phyloP scores from a whole-genome alignment of 1,140 invertebrate species.

The Maconellicoccus hirsutus region DNA sequence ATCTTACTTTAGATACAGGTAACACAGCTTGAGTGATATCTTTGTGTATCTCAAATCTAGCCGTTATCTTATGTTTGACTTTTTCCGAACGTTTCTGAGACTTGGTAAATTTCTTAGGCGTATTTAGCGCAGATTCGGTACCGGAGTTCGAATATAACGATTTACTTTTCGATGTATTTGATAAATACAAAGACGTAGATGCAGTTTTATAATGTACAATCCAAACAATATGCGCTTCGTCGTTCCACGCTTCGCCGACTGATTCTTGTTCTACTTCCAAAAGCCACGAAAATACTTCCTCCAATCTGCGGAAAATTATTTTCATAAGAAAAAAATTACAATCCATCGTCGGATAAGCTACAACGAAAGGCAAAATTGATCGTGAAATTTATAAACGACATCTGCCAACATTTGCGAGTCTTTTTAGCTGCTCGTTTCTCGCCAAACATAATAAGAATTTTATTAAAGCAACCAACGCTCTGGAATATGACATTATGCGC shows the following conservation, averaged over 20 bases:
- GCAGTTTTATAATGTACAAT: slow-evolving; percentile 47
- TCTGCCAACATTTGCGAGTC: too few relatives aligned
- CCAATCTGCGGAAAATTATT: slow-evolving; percentile 40
- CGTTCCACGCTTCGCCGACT: slow-evolving; percentile 52
- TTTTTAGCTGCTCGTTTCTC: too few relatives aligned
- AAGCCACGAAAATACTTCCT: slow-evolving; percentile 82
- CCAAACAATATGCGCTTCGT: slow-evolving; percentile 70
- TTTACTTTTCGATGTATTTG: background rate
- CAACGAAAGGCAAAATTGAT: too few relatives aligned
- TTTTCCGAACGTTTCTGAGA: slow-evolving; percentile 33
- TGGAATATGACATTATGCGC: too few relatives aligned
- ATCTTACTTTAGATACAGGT: slow-evolving; percentile 79
- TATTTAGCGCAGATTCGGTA: background rate
- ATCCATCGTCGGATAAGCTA: too few relatives aligned
- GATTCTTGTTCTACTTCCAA: slow-evolving; percentile 74
- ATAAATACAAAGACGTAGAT: slow-evolving; percentile 22
- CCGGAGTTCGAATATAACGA: background rate
- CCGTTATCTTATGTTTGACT: slow-evolving; percentile 49
- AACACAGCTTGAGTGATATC: slow-evolving; percentile 88
- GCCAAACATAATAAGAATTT: too few relatives aligned
- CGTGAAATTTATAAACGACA: too few relatives aligned
- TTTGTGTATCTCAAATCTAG: slow-evolving; percentile 78
- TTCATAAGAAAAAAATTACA: too few relatives aligned
- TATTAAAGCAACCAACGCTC: too few relatives aligned
- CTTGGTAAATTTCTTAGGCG: slow-evolving; percentile 29